Evolutionary conservation across 2,888 invertebrate species (phyloP), one percentile per base, ranked within the genome.

Genomic region (Microctonus brassicae): DNA sequence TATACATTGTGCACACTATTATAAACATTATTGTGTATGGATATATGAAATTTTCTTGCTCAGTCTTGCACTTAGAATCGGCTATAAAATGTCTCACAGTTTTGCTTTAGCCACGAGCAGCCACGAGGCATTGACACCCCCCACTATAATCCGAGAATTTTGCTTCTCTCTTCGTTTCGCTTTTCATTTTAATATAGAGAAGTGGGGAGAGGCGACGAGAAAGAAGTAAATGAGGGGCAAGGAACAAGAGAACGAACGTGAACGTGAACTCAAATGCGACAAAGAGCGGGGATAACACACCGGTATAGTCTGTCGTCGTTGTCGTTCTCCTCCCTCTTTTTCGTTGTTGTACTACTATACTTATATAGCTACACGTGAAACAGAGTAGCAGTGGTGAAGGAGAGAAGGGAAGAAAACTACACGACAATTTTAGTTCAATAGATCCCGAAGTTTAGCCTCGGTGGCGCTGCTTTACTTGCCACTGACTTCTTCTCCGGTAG

Each of bases 381-480:
- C 58, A 66, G 13, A 55, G 69, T 73, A 76, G 66, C 73, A 71
- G 73, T 72, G 75, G 57, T 66, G 66, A 53, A 71, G 52, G 62
- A 69, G 72, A 68, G 74, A 70, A 73, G 78, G 82, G 81, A 80
- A 76, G 80, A 82, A 81, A 84, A 83, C 83, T 86, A 86, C 86
- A 86, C 82, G 83, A 85, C 85, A 86, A 86, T 86, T 87, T 86
- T 86, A 85, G 86, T 86, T 87, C 84, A 84, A 86, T 84, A 84
- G 84, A 87, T 86, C 80, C 82, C 81, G 76, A 86, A 86, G 84
- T 86, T 86, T 85, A 84, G 84, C 84, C 80, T 79, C 82, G 83
- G 83, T 81, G 85, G 85, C 85, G 85, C 86, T 85, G 84, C 84
- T 85, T 47, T 83, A 81, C 84, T 84, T 81, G 84, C 81, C 81